A percentile compares a stretch with the other conserved stretches of the same genome.
These are phyloP conservation scores for Syritta pipiens DNA, from an alignment of 2,888 invertebrate genomes.

Conservation along the genomic window DNA sequence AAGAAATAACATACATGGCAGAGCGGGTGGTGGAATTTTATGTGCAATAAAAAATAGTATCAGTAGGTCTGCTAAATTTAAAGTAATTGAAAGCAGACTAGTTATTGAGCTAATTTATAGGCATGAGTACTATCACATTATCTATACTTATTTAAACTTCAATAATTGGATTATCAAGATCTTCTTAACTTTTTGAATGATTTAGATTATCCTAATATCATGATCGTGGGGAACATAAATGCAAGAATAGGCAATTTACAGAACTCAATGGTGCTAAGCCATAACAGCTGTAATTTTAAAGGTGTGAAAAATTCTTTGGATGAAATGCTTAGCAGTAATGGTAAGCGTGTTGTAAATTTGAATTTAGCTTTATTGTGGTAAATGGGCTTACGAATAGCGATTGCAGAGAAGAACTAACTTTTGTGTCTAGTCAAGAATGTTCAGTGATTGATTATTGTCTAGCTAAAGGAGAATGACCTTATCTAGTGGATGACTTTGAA, in stretches of 20 bases:
- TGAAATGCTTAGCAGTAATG: background rate
- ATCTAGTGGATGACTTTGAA: background rate
- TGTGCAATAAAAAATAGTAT: background rate
- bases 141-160: background rate
- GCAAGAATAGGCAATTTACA: background rate
- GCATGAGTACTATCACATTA: background rate
- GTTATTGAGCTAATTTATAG: background rate
- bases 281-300: background rate
- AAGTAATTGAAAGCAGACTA: too few relatives aligned
- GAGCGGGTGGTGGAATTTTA: slow-evolving; percentile 3
- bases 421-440: background rate
- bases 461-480: background rate
- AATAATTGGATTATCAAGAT: background rate
- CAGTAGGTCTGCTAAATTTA: background rate
- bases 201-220: background rate
- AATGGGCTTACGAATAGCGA: background rate
- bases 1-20: background rate
- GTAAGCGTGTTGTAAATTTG: background rate
- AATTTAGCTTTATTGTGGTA: too few relatives aligned
- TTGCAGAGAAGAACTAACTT: background rate
- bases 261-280: background rate
- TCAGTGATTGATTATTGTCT: background rate
- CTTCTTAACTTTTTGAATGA: background rate
- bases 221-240: background rate
- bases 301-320: background rate